Evolutionary conservation across 2,113 vertebrate species (phyloP), one percentile per base, ranked within the genome.

Genomic region (Thalassarche chlororhynchos): DNA sequence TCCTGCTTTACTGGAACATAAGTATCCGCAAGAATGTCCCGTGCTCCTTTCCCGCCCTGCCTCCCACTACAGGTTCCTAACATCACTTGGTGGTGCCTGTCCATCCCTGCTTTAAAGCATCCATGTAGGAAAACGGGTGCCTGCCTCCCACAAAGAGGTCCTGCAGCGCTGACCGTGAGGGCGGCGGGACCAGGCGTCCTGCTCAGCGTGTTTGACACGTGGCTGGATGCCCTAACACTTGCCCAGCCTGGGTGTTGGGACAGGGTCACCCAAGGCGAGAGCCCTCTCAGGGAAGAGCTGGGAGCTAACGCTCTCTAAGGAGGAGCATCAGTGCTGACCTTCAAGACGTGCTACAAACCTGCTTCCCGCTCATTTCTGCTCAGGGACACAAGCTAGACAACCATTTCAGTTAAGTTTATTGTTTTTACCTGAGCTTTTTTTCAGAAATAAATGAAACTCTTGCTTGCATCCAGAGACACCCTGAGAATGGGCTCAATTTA

Each of bases 121-220:
- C 75, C 8, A 1, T 3, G 5, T 0, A 85, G 61, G 46, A 87
- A 68, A 62, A 75, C 2, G 3, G 15, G 36, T 1, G 2, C 9
- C 44, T 26, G 24, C 20, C 36, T 74, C 24, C 40, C 5, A 4
- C 40, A 31, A 18, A 74, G 55, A 75, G 26, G 20, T 8, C 2
- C 8, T 17, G 25, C 28, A 51, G 58, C 1, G 0, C n/a, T 38
- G 72, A 36, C 26, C 2, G 2, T 0, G 0, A 3, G 13, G 17
- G 54, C 1, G 10, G 6, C 2, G 6, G 20, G 55, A 34, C 4
- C 36, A 61, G 40, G 36, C 4, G 3, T 42, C 28, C 66, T 65
- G 58, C 26, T 34, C 3, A 4, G 18, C 2, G 0, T 3, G 10
- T n/a, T 52, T 10, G 21, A 23, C 44, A 17, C 1, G 0, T 0